phyloP scores from a whole-genome alignment of 2,888 invertebrate species.

The Mactromeris polynyma region DNA sequence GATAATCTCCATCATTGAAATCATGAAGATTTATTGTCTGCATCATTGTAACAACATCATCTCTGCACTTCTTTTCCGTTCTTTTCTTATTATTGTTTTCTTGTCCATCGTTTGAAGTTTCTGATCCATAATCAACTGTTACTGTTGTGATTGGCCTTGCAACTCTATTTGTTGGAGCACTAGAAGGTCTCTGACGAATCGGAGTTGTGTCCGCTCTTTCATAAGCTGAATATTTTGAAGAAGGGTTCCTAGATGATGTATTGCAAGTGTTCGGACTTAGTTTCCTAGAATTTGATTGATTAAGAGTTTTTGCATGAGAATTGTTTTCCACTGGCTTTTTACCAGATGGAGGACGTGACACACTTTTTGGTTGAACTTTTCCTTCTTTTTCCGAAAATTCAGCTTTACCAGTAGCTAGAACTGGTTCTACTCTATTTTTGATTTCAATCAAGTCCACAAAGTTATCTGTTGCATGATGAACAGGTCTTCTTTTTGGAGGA shows the following conservation, averaged over 20 bases:
- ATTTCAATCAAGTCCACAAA: conserved; percentile 70
- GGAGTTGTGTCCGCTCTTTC: not conserved
- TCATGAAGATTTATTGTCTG: conserved; percentile 18
- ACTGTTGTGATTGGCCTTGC: conserved; percentile 70
- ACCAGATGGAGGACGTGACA: conserved; percentile 58
- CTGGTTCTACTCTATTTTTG: conserved; percentile 64
- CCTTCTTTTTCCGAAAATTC: conserved; percentile 44
- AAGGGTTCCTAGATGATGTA: not conserved
- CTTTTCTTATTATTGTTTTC: conserved; percentile 48
- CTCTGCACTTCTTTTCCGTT: conserved; percentile 53
- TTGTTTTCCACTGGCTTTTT: conserved; percentile 22
- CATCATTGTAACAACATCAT: conserved; percentile 76
- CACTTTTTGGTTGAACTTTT: conserved; percentile 27
- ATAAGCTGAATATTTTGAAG: not conserved
- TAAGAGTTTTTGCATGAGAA: not conserved
- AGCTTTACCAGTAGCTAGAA: conserved; percentile 53
- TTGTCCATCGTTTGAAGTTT: conserved; percentile 53
- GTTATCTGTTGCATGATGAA: conserved; percentile 28
- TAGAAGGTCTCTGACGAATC: conserved; percentile 50
- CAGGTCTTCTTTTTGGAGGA: conserved; percentile 53
- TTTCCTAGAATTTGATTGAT: conserved; percentile 2
- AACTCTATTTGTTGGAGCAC: conserved; percentile 62
- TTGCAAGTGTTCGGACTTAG: not conserved
- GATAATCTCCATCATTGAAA: not conserved
- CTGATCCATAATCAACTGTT: conserved; percentile 74